A percentile compares a stretch with the other conserved stretches of the same genome.
phyloP scores from a whole-genome alignment of 92 coral and sea anemone genomes.

The Epizoanthus illoricatus region DNA sequence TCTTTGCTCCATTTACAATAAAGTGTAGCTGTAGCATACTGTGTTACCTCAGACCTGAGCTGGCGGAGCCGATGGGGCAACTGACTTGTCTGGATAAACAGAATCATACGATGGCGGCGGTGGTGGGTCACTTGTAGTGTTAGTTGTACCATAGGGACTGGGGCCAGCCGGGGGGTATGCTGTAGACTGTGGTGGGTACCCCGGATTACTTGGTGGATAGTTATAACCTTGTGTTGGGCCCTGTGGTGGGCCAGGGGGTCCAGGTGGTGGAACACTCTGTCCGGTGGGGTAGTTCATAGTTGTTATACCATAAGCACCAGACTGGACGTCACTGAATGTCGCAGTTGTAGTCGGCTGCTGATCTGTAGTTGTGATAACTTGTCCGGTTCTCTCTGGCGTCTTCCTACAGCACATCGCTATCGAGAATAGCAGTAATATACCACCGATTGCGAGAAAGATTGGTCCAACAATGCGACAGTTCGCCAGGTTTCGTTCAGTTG shows the following conservation, averaged over 20 bases:
- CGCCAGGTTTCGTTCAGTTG: constrained; percentile 46
- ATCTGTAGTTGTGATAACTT: neutral
- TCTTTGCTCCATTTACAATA: too few relatives aligned
- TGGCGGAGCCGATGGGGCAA: neutral
- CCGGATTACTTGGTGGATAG: constrained; percentile 10
- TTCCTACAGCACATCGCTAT: neutral
- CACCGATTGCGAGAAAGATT: constrained; percentile 51
- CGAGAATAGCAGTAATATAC: neutral
- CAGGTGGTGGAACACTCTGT: neutral
- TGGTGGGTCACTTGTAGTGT: neutral
- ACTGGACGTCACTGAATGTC: neutral
- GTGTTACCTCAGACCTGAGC: neutral
- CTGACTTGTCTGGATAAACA: constrained; percentile 10
- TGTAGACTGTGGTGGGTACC: neutral
- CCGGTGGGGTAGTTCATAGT: constrained; percentile 3
- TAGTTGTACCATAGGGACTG: neutral
- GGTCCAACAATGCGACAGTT: constrained; percentile 66
- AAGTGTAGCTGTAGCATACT: neutral
- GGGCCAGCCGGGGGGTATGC: neutral
- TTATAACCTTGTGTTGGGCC: constrained; percentile 2
- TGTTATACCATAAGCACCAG: constrained; percentile 1
- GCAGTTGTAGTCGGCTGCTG: constrained; percentile 1
- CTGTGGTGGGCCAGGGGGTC: neutral
- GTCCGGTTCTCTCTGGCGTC: neutral
- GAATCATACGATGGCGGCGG: constrained; percentile 8